Percentiles rank a stretch among this genome's conserved stretches.
Evolutionary conservation across 2,888 invertebrate species (phyloP).

Genomic region (Hirtodrosophila cameraria): DNA sequence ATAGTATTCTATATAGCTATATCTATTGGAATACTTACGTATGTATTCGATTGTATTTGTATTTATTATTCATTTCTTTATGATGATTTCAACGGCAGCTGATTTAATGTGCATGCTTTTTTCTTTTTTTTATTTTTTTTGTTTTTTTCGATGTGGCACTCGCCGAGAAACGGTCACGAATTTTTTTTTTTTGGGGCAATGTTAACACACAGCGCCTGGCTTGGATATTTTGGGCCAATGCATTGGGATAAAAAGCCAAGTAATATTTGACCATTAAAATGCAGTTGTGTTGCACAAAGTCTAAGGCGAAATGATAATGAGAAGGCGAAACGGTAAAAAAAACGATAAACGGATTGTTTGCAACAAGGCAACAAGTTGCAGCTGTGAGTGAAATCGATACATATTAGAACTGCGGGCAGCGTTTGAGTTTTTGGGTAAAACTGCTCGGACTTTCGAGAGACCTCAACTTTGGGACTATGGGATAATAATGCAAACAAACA

Average conservation of each 20-base stretch:
- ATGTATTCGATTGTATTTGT: constrained; percentile 33
- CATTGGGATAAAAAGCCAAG: constrained; percentile 22
- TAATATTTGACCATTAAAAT: constrained; percentile 77
- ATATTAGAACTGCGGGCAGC: constrained; percentile 66
- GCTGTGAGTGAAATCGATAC: constrained; percentile 63
- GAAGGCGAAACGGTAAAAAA: no score
- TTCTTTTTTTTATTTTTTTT: constrained; percentile 4
- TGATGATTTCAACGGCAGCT: constrained; percentile 71
- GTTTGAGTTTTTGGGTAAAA: no score
- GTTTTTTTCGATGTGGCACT: constrained; percentile 11
- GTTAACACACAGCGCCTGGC: constrained; percentile 70
- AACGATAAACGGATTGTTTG: constrained; percentile 56
- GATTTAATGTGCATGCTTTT: constrained; percentile 65
- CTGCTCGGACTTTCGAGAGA: constrained; percentile 6
- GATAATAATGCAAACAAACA: constrained; percentile 42
- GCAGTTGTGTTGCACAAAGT: constrained; percentile 48
- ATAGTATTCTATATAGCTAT: constrained; percentile 29
- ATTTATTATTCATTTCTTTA: constrained; percentile 63
- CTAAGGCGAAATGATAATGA: constrained; percentile 72
- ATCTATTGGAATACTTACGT: constrained; percentile 20
- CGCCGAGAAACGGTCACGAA: constrained; percentile 68
- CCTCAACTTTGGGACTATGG: constrained; percentile 5
- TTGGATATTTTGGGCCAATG: constrained; percentile 46
- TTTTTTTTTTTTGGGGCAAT: constrained; percentile 64
- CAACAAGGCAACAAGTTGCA: constrained; percentile 64